A percentile compares a stretch with the other conserved stretches of the same genome.
phyloP scores from a whole-genome alignment of 2,888 invertebrate species.

The Imbricaverruca yamaguchii region DNA sequence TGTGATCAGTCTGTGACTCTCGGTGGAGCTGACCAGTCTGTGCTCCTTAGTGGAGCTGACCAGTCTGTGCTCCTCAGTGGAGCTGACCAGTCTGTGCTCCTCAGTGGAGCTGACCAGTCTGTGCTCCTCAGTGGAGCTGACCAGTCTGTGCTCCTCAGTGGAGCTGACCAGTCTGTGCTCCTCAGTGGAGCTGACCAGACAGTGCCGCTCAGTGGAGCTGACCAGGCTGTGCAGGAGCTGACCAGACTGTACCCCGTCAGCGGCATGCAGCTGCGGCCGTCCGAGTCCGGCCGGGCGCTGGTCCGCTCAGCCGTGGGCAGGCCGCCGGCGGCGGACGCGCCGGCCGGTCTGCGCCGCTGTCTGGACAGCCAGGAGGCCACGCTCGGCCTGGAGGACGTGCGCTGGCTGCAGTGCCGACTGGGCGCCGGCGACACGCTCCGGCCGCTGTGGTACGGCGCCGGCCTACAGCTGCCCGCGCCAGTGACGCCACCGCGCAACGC shows the following conservation, averaged over 20 bases:
- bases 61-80: too few species aligned
- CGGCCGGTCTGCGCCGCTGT: background rate
- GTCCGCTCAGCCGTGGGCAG: background rate
- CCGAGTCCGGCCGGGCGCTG: background rate
- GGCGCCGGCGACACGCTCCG: background rate
- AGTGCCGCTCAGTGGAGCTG: too few species aligned
- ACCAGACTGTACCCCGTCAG: background rate
- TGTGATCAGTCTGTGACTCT: too few species aligned
- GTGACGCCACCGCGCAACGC: background rate
- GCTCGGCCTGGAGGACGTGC: background rate
- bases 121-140: too few species aligned
- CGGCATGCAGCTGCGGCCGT: background rate
- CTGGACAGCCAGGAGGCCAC: background rate
- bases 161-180: too few species aligned
- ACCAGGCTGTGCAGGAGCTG: too few species aligned
- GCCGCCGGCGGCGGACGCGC: background rate
- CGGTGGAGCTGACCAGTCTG: too few species aligned
- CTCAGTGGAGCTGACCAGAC: too few species aligned
- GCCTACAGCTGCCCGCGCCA: background rate
- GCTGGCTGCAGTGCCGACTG: slow-evolving; percentile 4
- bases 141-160: too few species aligned
- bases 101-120: too few species aligned
- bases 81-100: too few species aligned
- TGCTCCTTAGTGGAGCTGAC: too few species aligned
- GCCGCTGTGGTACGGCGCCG: background rate